Conservation (phyloP, 2,797 vertebrate species). For the Pseudochirops cupreus region DNA sequence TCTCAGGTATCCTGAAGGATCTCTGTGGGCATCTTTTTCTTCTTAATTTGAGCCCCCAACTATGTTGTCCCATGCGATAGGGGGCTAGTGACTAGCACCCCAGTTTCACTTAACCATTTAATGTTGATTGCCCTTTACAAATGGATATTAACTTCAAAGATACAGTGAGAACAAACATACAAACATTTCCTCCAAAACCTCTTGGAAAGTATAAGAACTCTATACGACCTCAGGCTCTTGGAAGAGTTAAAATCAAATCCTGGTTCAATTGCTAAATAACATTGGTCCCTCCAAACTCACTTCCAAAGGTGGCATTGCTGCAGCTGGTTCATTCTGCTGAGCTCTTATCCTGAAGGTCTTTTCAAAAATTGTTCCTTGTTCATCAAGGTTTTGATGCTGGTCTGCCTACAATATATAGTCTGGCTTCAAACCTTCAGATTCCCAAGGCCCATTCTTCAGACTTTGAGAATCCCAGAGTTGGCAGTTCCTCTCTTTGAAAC, state of each 20-base stretch:
- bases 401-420: no score
- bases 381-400: no score
- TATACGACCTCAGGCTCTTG: neutral
- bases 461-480: no score
- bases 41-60: neutral
- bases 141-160: neutral
- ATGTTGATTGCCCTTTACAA: neutral
- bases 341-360: neutral
- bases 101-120: neutral
- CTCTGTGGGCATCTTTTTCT: neutral
- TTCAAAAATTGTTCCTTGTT: neutral
- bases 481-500: no score
- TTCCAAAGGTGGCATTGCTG: neutral
- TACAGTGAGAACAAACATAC: neutral
- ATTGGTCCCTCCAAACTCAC: neutral
- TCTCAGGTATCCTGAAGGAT: neutral
- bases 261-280: neutral
- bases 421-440: no score
- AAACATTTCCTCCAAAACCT: neutral
- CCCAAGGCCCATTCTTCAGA: no score
- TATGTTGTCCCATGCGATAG: neutral
- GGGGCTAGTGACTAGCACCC: neutral
- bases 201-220: neutral
- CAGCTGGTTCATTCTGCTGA: neutral
- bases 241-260: neutral